A percentile compares a stretch with the other conserved stretches of the same genome.
Evolutionary conservation across 2,113 vertebrate genomes (phyloP).

Genomic region (Vireo altiloquus): DNA sequence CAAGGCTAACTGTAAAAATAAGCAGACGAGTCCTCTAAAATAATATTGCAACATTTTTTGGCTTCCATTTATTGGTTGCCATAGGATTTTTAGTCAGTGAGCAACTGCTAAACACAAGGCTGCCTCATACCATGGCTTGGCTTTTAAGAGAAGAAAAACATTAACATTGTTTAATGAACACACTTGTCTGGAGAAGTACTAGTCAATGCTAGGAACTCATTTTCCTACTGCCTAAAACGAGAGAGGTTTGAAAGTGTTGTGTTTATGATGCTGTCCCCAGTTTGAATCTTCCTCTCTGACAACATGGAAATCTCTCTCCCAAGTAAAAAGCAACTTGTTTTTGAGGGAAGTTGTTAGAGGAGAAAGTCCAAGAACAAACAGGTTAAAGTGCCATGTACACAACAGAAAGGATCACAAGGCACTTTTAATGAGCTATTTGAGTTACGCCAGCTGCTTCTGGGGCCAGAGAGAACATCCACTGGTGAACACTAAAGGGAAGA

Average conservation of each 20-base stretch:
- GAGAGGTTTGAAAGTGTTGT: conserved; percentile 15
- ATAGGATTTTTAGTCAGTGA: conserved; percentile 63
- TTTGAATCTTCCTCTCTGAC: conserved; percentile 3
- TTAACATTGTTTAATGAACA: conserved; percentile 52
- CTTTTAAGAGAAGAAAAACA: conserved; percentile 54
- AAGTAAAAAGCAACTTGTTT: neutral
- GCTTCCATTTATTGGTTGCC: conserved; percentile 54
- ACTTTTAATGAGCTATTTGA: neutral
- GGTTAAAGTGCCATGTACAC: neutral
- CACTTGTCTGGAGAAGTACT: conserved; percentile 44
- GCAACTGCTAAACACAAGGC: conserved; percentile 26
- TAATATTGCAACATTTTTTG: conserved; percentile 76
- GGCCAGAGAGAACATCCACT: neutral
- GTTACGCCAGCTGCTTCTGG: conserved; percentile 9
- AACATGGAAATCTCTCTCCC: neutral
- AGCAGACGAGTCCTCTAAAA: conserved; percentile 75
- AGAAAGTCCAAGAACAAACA: neutral
- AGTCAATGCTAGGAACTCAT: conserved; percentile 35
- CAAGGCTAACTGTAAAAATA: conserved; percentile 75
- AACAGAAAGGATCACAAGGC: neutral
- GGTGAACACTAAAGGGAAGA: neutral
- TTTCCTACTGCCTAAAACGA: conserved; percentile 19
- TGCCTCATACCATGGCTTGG: conserved; percentile 54
- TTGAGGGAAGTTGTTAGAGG: neutral
- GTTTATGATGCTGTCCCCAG: neutral